phyloP scores from a whole-genome alignment of 2,888 invertebrate genomes.

The Aphidoletes aphidimyza region DNA sequence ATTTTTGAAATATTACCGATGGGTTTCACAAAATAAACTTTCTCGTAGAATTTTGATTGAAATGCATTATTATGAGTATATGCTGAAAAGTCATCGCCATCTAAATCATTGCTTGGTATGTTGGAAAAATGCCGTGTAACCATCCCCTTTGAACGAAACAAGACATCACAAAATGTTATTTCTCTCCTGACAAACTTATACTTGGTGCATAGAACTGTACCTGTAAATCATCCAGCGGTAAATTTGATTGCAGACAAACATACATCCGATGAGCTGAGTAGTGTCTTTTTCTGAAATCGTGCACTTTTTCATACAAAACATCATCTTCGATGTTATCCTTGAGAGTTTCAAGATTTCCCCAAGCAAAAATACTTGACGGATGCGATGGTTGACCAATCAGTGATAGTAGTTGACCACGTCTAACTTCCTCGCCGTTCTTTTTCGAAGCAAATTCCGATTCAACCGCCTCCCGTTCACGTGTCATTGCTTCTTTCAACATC shows the following conservation, averaged over 20 bases:
- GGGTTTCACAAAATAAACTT: slow-evolving; percentile 77
- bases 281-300: slow-evolving; percentile 79
- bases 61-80: slow-evolving; percentile 64
- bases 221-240: slow-evolving; percentile 65
- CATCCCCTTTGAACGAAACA: too few relatives aligned
- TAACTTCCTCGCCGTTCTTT: slow-evolving; percentile 76
- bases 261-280: slow-evolving; percentile 92
- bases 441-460: slow-evolving; percentile 91
- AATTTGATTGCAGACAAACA: slow-evolving; percentile 78
- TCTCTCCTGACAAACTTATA: not conserved
- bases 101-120: slow-evolving; percentile 75
- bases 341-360: slow-evolving; percentile 84
- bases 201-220: too few relatives aligned
- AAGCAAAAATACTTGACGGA: slow-evolving; percentile 79
- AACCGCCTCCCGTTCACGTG: slow-evolving; percentile 86
- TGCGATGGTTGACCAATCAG: slow-evolving; percentile 75
- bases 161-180: not conserved
- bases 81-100: slow-evolving; percentile 71
- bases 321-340: slow-evolving; percentile 75
- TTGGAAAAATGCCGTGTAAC: slow-evolving; percentile 73
- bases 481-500: slow-evolving; percentile 85
- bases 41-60: slow-evolving; percentile 62
- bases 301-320: slow-evolving; percentile 74
- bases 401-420: slow-evolving; percentile 81
- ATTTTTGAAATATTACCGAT: slow-evolving; percentile 78